Evolutionary conservation across 2,797 vertebrate genomes (phyloP).

Genomic region (Gallinago solitaria): DNA sequence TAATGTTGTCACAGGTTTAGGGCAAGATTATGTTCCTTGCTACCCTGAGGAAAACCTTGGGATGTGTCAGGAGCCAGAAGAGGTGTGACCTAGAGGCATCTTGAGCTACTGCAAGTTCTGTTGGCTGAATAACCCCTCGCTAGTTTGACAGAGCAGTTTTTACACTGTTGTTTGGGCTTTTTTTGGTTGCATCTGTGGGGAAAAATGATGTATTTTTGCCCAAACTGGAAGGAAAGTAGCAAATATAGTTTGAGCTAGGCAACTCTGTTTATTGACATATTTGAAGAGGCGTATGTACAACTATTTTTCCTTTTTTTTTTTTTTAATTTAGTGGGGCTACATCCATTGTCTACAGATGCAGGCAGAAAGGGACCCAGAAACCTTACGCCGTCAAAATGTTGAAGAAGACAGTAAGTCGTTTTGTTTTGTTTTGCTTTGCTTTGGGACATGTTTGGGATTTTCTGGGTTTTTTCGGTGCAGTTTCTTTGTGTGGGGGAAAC

Average conservation of each 20-base stretch:
- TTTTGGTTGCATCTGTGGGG: background rate
- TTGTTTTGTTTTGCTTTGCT: background rate
- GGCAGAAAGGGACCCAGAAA: slow-evolving; percentile 88
- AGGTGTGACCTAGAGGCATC: background rate
- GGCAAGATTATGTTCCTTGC: background rate
- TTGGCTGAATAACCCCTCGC: background rate
- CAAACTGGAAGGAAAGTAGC: background rate
- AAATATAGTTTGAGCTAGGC: background rate
- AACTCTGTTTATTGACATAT: background rate
- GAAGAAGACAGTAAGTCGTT: slow-evolving; percentile 88
- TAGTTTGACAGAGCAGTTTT: background rate
- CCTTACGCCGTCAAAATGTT: slow-evolving; percentile 88
- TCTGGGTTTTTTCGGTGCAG: background rate
- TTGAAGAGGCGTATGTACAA: background rate
- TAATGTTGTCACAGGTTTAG: background rate
- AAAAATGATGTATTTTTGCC: background rate
- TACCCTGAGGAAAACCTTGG: background rate
- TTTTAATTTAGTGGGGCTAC: slow-evolving; percentile 83
- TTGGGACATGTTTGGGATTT: background rate
- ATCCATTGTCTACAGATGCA: slow-evolving; percentile 88
- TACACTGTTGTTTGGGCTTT: too few relatives aligned
- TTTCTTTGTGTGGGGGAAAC: background rate
- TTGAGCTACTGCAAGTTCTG: background rate
- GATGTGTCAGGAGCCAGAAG: background rate
- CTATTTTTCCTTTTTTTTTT: slow-evolving; percentile 3